Base-by-base conservation (phyloP, 1,140 invertebrate genomes). In the Dufourea novaeangliae region DNA sequence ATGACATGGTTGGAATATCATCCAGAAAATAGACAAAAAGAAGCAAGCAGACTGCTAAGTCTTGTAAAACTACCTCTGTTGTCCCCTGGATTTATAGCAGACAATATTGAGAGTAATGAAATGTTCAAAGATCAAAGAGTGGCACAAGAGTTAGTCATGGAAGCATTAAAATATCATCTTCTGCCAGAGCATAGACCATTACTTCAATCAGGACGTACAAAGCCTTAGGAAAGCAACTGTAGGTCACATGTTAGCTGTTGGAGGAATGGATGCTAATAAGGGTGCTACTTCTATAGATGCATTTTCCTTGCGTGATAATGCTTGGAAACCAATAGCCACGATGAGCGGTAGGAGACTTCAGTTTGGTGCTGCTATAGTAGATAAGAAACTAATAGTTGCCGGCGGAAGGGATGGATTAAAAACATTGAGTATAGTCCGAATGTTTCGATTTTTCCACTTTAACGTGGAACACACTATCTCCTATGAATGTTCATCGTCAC, bases 321-420 rank as follows among this genome's bases (percentile, higher is more conserved):
- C 94, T 12, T 99, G 98, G 98, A 95, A 93, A 27, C 94, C 86
- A 93, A 87, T 96, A 85, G 96, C 95, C 88, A 94, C 95, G 79
- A 97, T 98, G 96, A 96, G 94, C 79, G 95, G 96, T 1, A 93
- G 96, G 50, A 92, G 97, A 32, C 91, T 98, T 32, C 97, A 98
- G 91, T 98, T 98, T 93, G 97, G 97, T 6, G 97, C 97, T 10
- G 97, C 97, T 52, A 94, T 98, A 10, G 94, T 98, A 85, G 96
- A 97, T 79, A 96, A 96, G 66, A 97, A 97, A 90, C 92, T 97
- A 12, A 95, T 96, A 63, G 94, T 97, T 27, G 97, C 97, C 17
- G 97, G 97, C 29, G 98, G 98, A 11, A 94, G 98, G 71, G 97
- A 98, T 92, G 98, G 97, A n/a, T 94, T 98, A 6, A 98, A 98